Conservation (phyloP, 2,113 vertebrate genomes). For the Alaudala cheleensis region DNA sequence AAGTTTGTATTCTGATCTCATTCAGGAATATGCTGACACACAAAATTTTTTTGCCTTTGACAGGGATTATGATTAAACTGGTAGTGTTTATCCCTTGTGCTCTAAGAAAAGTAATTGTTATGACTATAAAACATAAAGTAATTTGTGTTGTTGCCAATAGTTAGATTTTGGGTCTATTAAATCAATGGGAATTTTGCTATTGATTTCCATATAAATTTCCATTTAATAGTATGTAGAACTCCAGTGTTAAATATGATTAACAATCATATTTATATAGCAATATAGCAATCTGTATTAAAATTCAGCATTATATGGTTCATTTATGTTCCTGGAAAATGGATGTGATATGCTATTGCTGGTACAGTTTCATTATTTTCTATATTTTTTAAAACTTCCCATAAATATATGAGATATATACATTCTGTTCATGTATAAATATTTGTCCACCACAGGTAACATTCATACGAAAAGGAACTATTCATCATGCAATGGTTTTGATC, state of each 20-base stretch:
- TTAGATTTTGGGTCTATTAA: not conserved
- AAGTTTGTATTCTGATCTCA: not conserved
- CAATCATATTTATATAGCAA: not conserved
- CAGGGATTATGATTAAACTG: not conserved
- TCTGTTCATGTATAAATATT: not conserved
- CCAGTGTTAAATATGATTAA: not conserved
- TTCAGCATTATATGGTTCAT: not conserved
- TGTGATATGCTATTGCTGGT: not conserved
- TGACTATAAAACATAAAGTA: not conserved
- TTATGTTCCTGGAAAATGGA: not conserved
- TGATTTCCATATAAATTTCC: not conserved
- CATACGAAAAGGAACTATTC: not conserved
- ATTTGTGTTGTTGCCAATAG: not conserved
- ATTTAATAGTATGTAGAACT: not conserved
- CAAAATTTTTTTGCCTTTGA: not conserved
- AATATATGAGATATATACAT: not conserved
- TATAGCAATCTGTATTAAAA: not conserved
- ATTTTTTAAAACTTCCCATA: not conserved
- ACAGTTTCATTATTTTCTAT: not conserved
- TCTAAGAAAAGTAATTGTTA: not conserved
- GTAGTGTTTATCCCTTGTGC: not conserved
- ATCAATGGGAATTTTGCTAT: not conserved
- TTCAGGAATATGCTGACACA: not conserved
- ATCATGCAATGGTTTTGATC: not conserved
- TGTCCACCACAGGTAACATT: not conserved